Evolutionary conservation across 1,140 invertebrate genomes (phyloP), one percentile per base, ranked within the genome.

Genomic region (Trissolcus basalis): DNA sequence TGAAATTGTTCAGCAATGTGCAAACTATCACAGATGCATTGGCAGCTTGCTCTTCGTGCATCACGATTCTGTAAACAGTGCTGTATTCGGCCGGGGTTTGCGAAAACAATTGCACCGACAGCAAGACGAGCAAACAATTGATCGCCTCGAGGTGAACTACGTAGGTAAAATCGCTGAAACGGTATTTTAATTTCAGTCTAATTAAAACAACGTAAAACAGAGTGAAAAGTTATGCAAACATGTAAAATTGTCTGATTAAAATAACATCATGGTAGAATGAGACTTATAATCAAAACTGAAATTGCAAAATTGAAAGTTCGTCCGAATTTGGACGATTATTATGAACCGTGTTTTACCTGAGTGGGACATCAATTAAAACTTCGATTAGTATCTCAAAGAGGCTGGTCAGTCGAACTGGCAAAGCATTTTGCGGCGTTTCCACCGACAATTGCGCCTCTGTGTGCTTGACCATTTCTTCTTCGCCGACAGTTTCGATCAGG

Each of bases 91-190:
- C 89, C 58, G 92, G 91, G 67, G 89, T 90, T 82, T 92, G 92
- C 8, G 93, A 92, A 79, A 96, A 97, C 87, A 98, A 91, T 87
- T 97, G 96, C 45, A 96, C 93, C 0, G 96, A 97, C 67, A 98
- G 90, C 13, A 98, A 85, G 0, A 96, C 93, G 4, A 98, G 89
- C 14, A 98, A 84, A 33, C 93, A 94, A 84, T 97, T 97, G 41
- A 97, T 91, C 35, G 95, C 93, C 87, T 98, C 97, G 68, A 96
- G 85, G 79, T 96, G 96, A 35, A 98, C 88, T 41, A 93, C 91
- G 87, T 97, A 97, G 27, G 97, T 98, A 78, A 93, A 93, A 83
- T 96, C 94, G 70, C 95, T 96, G 86, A 33, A 91, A 91, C 58
- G 71, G 83, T 74, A 74, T 32, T 10, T 60, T 19, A 69, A 15